Evolutionary conservation across 2,113 vertebrate genomes (phyloP).

Genomic region (Plestiodon gilberti): DNA sequence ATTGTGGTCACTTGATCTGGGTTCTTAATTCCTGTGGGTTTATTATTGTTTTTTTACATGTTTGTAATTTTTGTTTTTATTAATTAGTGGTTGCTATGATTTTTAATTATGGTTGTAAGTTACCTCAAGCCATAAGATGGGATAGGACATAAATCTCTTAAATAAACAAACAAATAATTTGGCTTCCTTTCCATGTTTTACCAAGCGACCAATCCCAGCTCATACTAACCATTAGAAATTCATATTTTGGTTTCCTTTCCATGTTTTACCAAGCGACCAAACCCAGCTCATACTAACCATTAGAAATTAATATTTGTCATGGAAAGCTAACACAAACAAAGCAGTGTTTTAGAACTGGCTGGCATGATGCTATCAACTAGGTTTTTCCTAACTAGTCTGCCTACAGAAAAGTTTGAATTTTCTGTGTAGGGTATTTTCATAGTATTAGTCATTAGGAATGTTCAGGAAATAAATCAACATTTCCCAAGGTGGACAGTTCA

Average conservation of each 20-base stretch:
- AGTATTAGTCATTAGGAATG: slow-evolving; percentile 9
- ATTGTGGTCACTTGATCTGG: not conserved
- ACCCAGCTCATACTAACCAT: slow-evolving; percentile 9
- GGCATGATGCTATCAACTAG: not conserved
- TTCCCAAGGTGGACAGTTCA: slow-evolving; percentile 15
- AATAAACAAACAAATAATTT: slow-evolving; percentile 5
- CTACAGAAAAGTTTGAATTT: slow-evolving; percentile 9
- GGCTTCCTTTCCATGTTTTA: not conserved
- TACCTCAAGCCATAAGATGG: not conserved
- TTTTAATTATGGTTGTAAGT: not conserved
- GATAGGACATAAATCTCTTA: not conserved
- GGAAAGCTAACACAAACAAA: slow-evolving; percentile 21
- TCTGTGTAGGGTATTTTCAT: slow-evolving; percentile 9
- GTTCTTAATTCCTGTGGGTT: not conserved
- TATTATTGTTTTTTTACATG: not conserved
- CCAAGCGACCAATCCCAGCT: not conserved
- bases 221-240: slow-evolving; percentile 13
- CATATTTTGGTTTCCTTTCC: not conserved
- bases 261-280: not conserved
- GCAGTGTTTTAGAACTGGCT: slow-evolving; percentile 11
- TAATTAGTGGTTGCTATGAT: not conserved
- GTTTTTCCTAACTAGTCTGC: slow-evolving; percentile 2
- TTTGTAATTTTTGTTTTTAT: not conserved
- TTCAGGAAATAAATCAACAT: slow-evolving; percentile 12
- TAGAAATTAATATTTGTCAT: slow-evolving; percentile 9